Evolutionary conservation across 2,113 vertebrate species (phyloP).

Genomic region (Bombycilla garrulus): DNA sequence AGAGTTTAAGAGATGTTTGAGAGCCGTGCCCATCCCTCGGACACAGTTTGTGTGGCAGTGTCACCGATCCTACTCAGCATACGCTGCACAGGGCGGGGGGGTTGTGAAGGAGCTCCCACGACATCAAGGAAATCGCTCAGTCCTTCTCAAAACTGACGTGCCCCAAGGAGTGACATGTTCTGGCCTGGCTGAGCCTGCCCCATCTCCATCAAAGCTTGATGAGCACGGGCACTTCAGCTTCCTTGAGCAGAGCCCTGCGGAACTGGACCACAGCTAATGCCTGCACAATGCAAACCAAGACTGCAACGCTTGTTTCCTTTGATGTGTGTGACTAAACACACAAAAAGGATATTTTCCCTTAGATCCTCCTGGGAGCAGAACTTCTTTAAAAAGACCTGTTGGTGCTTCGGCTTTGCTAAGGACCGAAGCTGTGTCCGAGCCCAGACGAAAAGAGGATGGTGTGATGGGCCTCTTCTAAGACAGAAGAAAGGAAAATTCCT

Average conservation of each 20-base stretch:
- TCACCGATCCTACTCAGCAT: not conserved
- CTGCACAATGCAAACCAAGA: slow-evolving; percentile 47
- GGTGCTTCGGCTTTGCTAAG: not conserved
- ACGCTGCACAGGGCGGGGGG: not conserved
- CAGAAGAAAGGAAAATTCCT: slow-evolving; percentile 33
- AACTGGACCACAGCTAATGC: slow-evolving; percentile 69
- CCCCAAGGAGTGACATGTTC: not conserved
- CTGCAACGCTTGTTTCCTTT: slow-evolving; percentile 41
- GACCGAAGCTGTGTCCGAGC: not conserved
- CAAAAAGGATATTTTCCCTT: slow-evolving; percentile 46
- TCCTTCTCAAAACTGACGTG: not conserved
- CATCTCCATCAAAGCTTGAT: not conserved
- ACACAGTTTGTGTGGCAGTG: not conserved
- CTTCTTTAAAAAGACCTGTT: slow-evolving; percentile 65
- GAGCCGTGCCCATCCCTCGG: not conserved
- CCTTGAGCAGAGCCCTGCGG: not conserved
- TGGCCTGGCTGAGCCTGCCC: not conserved
- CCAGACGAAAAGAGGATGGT: not conserved
- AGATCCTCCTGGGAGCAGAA: not conserved
- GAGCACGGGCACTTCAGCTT: slow-evolving; percentile 23
- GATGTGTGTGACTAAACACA: slow-evolving; percentile 59
- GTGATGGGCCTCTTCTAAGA: not conserved
- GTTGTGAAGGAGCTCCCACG: not conserved
- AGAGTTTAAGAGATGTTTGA: no score
- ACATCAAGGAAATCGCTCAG: slow-evolving; percentile 9